Evolutionary conservation across 1,140 invertebrate species (phyloP), one percentile per base, ranked within the genome.

Genomic region (Contarinia nasturtii): DNA sequence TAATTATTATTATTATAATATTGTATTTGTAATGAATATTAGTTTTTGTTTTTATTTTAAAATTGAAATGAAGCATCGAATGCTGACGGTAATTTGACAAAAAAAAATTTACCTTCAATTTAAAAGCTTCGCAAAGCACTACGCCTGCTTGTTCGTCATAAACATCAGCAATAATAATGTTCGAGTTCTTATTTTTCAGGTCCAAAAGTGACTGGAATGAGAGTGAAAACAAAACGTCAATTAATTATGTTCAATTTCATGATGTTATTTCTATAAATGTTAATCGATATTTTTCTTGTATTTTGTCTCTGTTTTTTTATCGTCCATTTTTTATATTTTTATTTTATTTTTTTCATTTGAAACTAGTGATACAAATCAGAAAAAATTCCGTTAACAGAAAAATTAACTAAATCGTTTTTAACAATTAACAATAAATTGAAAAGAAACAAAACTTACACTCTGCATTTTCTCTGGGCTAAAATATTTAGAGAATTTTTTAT

Each of bases 81-180:
- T 38, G 12, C 5, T 3, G 15, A 38, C 2, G 12, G 36, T 38
- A 4, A 14, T 7, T 19, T 14, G 21, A 41, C 14, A 38, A 12
- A 47, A 47, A 19, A 38, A 40, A 15, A 47, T 53, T 59, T 54
- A 70, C 69, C 48, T 77, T 66, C 52, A 79, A 64, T 57, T 75
- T 72, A 51, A 73, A 79, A 1, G 85, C 84, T 60, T 83, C 75
- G 57, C 84, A 87, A 72, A 87, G 77, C 1, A 83, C 71, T 36
- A 72, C 66, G 45, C 79, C 65, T 2, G 81, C 82, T 22, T 70
- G 69, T 50, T 69, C 63, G 46, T 77, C 78, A 50, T 80, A 76
- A 41, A 86, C 76, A 60, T 87, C 83, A 0, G 80, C 82, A 54
- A 89, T 86, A 27, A 90, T 86, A 12, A 90, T 84, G 48, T 70